These are phyloP conservation scores for Loriculus beryllinus DNA, from an alignment of 2,797 vertebrate genomes.

Conservation along the genomic window DNA sequence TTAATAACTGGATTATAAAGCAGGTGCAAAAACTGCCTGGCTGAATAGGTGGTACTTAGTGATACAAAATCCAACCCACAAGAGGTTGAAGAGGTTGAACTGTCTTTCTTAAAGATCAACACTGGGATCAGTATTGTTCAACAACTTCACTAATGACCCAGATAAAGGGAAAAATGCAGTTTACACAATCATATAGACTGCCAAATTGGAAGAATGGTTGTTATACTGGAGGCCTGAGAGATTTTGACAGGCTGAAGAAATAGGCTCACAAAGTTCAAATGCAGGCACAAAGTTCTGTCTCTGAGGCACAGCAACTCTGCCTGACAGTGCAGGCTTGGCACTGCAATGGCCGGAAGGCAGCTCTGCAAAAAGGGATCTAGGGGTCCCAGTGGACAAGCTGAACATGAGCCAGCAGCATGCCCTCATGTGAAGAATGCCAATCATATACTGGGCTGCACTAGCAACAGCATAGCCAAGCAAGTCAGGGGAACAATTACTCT, in stretches of 20 bases:
- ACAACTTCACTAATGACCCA: neutral
- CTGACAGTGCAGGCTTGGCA: neutral
- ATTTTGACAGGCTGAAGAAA: neutral
- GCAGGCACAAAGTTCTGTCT: neutral
- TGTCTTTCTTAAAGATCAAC: neutral
- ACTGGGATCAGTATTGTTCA: neutral
- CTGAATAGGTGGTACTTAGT: neutral
- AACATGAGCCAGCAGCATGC: neutral
- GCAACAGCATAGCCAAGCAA: neutral
- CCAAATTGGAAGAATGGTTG: neutral
- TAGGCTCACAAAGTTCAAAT: neutral
- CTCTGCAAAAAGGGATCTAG: neutral
- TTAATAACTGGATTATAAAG: neutral
- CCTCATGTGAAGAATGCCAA: neutral
- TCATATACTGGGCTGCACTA: neutral
- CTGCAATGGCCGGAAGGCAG: neutral
- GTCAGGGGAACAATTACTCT: neutral
- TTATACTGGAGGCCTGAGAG: neutral
- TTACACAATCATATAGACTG: neutral
- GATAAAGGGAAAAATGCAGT: neutral
- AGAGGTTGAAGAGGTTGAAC: neutral
- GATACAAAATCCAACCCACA: neutral
- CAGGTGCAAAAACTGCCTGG: neutral
- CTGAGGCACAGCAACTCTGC: neutral
- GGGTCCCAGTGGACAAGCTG: neutral